Conservation (phyloP, 2,888 invertebrate genomes). For the Malthinus flaveolus region DNA sequence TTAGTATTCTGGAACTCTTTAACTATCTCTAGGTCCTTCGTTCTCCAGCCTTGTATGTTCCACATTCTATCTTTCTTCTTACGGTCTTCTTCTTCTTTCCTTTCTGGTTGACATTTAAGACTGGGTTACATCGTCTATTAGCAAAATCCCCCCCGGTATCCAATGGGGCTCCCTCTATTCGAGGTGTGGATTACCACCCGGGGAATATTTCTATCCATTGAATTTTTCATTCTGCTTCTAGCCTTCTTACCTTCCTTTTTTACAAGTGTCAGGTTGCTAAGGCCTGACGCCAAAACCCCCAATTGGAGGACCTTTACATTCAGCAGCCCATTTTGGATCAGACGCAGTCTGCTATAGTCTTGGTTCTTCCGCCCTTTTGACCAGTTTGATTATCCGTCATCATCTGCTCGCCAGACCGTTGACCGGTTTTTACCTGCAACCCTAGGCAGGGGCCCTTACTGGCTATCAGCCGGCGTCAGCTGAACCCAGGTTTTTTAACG, state of each 20-base stretch:
- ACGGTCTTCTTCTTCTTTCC: no score
- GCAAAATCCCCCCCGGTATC: neutral
- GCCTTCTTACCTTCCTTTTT: no score
- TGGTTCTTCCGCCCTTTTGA: neutral
- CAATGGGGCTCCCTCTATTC: neutral
- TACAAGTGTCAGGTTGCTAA: no score
- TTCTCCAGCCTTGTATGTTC: no score
- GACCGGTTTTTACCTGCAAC: neutral
- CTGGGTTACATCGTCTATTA: neutral
- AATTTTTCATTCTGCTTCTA: no score
- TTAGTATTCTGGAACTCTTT: no score
- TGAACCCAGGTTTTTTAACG: no score
- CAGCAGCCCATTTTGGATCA: conserved; percentile 5
- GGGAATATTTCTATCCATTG: neutral
- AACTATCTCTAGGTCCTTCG: no score
- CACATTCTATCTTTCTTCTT: no score
- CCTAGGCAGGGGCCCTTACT: no score
- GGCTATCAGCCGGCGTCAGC: no score
- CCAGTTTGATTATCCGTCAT: neutral
- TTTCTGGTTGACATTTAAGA: neutral
- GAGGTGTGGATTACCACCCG: neutral
- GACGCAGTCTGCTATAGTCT: neutral
- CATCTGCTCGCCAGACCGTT: neutral
- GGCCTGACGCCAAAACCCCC: no score
- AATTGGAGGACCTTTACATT: neutral